Percentiles rank a stretch among this genome's conserved stretches.
phyloP scores from a whole-genome alignment of 2,113 vertebrate species.

The Phodopus roborovskii region DNA sequence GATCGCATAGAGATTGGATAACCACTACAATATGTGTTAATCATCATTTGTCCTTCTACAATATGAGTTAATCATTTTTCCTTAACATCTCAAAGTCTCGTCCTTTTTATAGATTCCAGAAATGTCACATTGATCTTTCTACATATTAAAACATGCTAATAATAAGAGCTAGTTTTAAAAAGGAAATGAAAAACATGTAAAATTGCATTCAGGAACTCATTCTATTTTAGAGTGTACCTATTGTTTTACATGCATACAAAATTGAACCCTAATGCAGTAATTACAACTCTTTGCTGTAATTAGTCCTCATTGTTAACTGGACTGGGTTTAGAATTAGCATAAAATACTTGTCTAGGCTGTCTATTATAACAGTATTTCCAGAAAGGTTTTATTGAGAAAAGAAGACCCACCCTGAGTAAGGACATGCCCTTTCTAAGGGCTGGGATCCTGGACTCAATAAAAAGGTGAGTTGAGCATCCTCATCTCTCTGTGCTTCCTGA shows the following conservation, averaged over 20 bases:
- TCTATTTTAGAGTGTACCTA: neutral
- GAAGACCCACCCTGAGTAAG: neutral
- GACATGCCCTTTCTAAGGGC: too few relatives aligned
- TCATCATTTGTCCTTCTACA: too few relatives aligned
- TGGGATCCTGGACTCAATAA: neutral
- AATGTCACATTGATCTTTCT: slow-evolving; percentile 7
- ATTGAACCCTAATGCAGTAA: neutral
- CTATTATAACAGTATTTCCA: neutral
- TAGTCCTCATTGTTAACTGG: neutral
- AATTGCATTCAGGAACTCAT: neutral
- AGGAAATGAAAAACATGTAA: slow-evolving; percentile 24
- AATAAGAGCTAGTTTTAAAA: neutral
- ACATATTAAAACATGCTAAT: neutral
- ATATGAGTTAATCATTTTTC: neutral
- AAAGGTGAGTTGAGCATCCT: too few relatives aligned
- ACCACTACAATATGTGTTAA: too few relatives aligned
- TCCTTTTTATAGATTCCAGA: neutral
- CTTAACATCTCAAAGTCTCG: neutral
- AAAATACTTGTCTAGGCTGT: neutral
- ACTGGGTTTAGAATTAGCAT: neutral
- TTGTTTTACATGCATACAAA: neutral
- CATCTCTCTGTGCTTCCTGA: neutral
- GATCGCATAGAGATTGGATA: too few relatives aligned
- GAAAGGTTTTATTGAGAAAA: neutral
- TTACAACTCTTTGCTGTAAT: neutral